Conservation (phyloP, 2,888 invertebrate species). For the Mechanitis mazaeus region DNA sequence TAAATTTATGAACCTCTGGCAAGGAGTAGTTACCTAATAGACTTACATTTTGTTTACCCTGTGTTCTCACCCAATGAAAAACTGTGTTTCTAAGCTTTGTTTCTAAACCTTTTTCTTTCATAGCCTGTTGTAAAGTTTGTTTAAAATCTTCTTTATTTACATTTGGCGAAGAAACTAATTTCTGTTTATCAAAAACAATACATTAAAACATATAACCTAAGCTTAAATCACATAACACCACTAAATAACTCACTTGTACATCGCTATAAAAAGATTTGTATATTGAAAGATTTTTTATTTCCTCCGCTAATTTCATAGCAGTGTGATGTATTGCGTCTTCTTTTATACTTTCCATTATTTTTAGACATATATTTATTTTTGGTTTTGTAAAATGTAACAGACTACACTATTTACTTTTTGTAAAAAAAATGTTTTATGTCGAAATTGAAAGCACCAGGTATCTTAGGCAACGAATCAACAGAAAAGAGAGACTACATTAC, state of each 20-base stretch:
- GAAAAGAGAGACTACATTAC: background rate
- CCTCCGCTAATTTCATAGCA: slow-evolving; percentile 86
- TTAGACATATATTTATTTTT: slow-evolving; percentile 16
- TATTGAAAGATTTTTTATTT: slow-evolving; percentile 84
- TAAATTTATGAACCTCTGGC: background rate
- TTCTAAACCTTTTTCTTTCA: slow-evolving; percentile 87
- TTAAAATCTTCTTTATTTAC: slow-evolving; percentile 88
- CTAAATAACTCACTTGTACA: slow-evolving; percentile 79
- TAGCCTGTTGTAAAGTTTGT: slow-evolving; percentile 83
- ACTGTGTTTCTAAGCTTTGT: slow-evolving; percentile 89
- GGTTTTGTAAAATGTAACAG: slow-evolving; percentile 22
- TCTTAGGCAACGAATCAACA: slow-evolving; percentile 44
- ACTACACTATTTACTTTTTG: slow-evolving; percentile 20
- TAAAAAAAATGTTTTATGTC: slow-evolving; percentile 30
- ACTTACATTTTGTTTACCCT: slow-evolving; percentile 66
- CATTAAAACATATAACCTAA: slow-evolving; percentile 17
- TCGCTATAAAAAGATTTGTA: slow-evolving; percentile 87
- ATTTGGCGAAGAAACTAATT: slow-evolving; percentile 84
- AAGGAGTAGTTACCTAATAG: slow-evolving; percentile 2
- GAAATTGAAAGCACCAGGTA: slow-evolving; percentile 34
- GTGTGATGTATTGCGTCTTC: slow-evolving; percentile 83
- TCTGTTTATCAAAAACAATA: slow-evolving; percentile 67
- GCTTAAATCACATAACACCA: background rate
- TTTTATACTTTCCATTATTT: slow-evolving; percentile 69
- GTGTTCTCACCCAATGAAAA: slow-evolving; percentile 85